Evolutionary conservation across 2,113 vertebrate genomes (phyloP), one percentile per base, ranked within the genome.

Genomic region (Clarias macrocephalus): DNA sequence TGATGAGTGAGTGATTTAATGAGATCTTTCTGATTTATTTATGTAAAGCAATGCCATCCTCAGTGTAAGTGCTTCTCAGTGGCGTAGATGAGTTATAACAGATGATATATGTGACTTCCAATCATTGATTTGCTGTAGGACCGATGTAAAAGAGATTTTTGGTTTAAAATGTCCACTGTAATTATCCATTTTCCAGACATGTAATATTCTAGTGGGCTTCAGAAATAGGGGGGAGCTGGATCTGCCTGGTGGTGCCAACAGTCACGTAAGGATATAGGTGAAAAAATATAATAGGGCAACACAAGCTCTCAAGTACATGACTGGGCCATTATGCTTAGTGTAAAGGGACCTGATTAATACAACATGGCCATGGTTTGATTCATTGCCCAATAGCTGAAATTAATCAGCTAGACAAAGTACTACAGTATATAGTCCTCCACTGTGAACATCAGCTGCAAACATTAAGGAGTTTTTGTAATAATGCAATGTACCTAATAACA

Each of bases 191-290:
- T 60, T 75, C 60, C 65, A 60, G 88, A 89, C 82, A 86, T 66
- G 19, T 72, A 81, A 75, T 3, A 77, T 33, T 84, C 84, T 62
- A 37, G 10, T 65, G 73, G 70, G 66, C 30, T 81, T 87, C 52
- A 59, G 70, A 68, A 54, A 75, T 60, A 86, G 37, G 37, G 33
- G 13, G 28, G 18, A 79, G 37, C 30, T 84, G 86, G 56, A 28
- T 60, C 16, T 10, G 21, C 56, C 33, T 82, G 25, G n/a, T 82
- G 80, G 63, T 84, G 91, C 72, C 85, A 85, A 91, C 66, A 88
- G 18, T 25, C 19, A 80, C 57, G 25, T 70, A 80, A 88, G 80
- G 25, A 60, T 73, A 42, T 42, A 68, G 54, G 54, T 82, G 80
- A 86, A 80, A 79, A 60, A 80, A 72, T 80, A 33, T 80, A 80